Percentiles rank a stretch among this genome's conserved stretches.
Conservation (phyloP, 1,140 invertebrate species). For the Eufriesea mexicana region DNA sequence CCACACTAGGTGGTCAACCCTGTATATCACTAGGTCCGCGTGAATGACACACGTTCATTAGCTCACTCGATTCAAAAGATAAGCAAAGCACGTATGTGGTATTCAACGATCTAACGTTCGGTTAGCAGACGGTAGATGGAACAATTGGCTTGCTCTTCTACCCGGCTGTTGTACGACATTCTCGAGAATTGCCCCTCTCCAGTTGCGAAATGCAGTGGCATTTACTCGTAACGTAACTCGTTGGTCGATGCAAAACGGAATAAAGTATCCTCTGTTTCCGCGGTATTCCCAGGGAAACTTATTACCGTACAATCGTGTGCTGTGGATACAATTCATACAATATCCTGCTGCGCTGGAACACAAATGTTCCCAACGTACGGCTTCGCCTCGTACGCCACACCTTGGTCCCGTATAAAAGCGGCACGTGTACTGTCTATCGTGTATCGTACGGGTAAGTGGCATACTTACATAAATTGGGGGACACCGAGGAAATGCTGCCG, state of each 20-base stretch:
- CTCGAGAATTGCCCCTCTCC: constrained; percentile 42
- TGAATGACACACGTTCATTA: too few relatives aligned
- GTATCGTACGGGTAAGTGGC: constrained; percentile 33
- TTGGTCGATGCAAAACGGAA: constrained; percentile 67
- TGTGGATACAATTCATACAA: constrained; percentile 54
- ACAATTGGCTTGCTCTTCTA: constrained; percentile 36
- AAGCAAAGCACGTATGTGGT: neutral
- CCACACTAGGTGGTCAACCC: too few relatives aligned
- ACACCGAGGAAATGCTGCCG: neutral
- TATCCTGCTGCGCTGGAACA: constrained; percentile 9
- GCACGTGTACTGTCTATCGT: constrained; percentile 8
- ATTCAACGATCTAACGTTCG: neutral
- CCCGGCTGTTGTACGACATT: constrained; percentile 29
- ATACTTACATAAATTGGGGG: constrained; percentile 59
- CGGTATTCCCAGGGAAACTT: constrained; percentile 73
- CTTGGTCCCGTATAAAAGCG: constrained; percentile 19
- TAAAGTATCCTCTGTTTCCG: constrained; percentile 60
- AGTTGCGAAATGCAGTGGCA: constrained; percentile 5
- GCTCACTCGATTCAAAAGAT: neutral
- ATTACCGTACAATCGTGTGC: constrained; percentile 67
- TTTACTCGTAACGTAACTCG: constrained; percentile 30
- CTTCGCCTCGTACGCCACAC: neutral
- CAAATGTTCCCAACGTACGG: neutral
- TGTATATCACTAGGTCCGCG: too few relatives aligned
- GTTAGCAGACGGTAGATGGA: neutral